A percentile compares a stretch with the other conserved stretches of the same genome.
Evolutionary conservation across 2,113 vertebrate genomes (phyloP).

Genomic region (Myotis davidii): DNA sequence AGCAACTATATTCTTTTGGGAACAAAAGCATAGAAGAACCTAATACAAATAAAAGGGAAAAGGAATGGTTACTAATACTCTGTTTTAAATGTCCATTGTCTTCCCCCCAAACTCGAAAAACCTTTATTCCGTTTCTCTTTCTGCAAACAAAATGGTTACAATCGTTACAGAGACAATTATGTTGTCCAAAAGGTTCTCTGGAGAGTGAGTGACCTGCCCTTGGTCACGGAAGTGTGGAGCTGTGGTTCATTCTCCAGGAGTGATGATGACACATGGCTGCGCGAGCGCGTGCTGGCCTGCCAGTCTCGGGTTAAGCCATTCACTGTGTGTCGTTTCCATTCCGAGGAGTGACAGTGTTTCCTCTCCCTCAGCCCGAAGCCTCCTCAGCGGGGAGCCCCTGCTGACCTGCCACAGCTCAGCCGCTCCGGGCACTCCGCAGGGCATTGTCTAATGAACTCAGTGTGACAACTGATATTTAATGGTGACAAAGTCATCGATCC

Average conservation of each 20-base stretch:
- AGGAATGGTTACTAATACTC: background rate
- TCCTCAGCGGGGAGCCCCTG: constrained; percentile 21
- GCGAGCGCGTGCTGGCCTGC: constrained; percentile 25
- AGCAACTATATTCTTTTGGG: background rate
- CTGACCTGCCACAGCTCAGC: constrained; percentile 38
- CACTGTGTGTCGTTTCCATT: constrained; percentile 45
- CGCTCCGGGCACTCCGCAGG: background rate
- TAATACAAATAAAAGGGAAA: background rate
- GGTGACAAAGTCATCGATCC: background rate
- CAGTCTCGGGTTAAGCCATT: constrained; percentile 44
- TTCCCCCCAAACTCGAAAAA: background rate
- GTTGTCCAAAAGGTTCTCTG: constrained; percentile 40
- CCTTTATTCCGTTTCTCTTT: background rate
- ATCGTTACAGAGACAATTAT: background rate
- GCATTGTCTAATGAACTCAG: constrained; percentile 51
- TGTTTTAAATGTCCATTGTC: background rate
- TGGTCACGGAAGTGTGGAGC: background rate
- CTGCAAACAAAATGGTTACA: background rate
- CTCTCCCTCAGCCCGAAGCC: constrained; percentile 24
- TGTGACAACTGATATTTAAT: constrained; percentile 65
- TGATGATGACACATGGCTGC: background rate
- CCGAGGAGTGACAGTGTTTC: constrained; percentile 47
- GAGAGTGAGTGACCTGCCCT: background rate
- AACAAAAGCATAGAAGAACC: background rate
- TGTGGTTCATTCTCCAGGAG: constrained; percentile 49